A percentile compares a stretch with the other conserved stretches of the same genome.
Evolutionary conservation across 1,140 invertebrate genomes (phyloP).

Genomic region (Sminthurinus signatus): DNA sequence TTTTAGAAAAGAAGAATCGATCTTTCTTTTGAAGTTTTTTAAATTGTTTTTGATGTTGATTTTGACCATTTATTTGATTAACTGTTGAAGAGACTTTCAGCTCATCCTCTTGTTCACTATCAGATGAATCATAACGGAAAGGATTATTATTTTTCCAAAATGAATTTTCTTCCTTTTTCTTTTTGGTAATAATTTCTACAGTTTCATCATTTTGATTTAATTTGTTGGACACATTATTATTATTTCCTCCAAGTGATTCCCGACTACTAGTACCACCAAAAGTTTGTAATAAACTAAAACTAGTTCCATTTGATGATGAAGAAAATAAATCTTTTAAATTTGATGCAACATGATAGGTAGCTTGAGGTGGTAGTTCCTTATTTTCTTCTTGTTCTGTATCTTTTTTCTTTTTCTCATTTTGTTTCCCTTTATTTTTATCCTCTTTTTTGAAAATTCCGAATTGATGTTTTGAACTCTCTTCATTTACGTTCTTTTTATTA

Average conservation of each 20-base stretch:
- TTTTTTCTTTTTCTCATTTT: neutral
- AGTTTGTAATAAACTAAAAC: conserved; percentile 20
- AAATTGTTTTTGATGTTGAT: too few species aligned
- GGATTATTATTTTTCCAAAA: conserved; percentile 19
- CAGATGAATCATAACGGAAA: conserved; percentile 3
- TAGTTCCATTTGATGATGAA: neutral
- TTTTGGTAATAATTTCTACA: neutral
- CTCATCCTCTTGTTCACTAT: neutral
- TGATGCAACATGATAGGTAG: conserved; percentile 8
- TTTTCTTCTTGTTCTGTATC: too few species aligned
- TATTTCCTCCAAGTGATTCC: neutral
- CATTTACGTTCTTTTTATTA: neutral
- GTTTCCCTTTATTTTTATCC: neutral
- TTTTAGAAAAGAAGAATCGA: conserved; percentile 17
- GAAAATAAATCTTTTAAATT: conserved; percentile 22
- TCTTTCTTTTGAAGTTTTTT: neutral
- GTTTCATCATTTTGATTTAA: neutral
- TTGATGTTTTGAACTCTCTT: neutral
- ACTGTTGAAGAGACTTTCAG: too few species aligned
- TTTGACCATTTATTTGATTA: neutral
- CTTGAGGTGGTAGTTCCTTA: neutral
- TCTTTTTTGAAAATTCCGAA: neutral
- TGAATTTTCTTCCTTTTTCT: neutral
- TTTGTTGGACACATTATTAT: too few species aligned
- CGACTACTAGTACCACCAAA: neutral